Percentiles rank a stretch among this genome's conserved stretches.
phyloP scores from a whole-genome alignment of 2,888 invertebrate genomes.

The Latrodectus elegans region DNA sequence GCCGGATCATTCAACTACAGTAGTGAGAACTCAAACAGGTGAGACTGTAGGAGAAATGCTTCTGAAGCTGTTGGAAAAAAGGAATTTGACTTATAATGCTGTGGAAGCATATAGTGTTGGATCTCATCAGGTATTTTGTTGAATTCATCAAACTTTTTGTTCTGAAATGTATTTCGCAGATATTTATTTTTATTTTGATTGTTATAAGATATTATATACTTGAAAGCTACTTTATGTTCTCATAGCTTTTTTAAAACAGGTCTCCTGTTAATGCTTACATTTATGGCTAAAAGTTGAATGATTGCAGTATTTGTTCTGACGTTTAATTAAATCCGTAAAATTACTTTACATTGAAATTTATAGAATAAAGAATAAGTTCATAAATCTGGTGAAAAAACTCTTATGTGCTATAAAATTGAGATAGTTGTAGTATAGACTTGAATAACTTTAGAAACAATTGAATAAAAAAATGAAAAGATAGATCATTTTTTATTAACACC shows the following conservation, averaged over 20 bases:
- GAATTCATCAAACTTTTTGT: not conserved
- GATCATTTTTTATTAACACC: too few species aligned
- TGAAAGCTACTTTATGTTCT: too few species aligned
- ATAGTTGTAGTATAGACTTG: too few species aligned
- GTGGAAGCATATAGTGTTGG: slow-evolving; percentile 84
- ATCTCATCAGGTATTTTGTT: slow-evolving; percentile 75
- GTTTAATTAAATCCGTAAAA: too few species aligned
- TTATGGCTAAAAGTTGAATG: too few species aligned
- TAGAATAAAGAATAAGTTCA: too few species aligned
- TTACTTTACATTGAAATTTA: too few species aligned
- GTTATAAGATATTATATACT: not conserved
- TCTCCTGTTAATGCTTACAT: not conserved
- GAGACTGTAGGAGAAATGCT: slow-evolving; percentile 87
- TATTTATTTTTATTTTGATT: not conserved
- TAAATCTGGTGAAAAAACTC: too few species aligned
- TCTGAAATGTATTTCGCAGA: not conserved
- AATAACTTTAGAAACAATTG: too few species aligned
- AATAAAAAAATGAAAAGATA: too few species aligned
- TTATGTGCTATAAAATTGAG: too few species aligned
- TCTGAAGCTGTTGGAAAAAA: slow-evolving; percentile 86
- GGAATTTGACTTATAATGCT: slow-evolving; percentile 85
- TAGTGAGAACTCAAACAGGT: slow-evolving; percentile 86
- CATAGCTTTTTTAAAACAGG: not conserved
- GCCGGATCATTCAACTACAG: slow-evolving; percentile 93
- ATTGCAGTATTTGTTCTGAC: too few species aligned